A percentile compares a stretch with the other conserved stretches of the same genome.
Conservation (phyloP, 2,888 invertebrate species). For the Xiphydria camelus region DNA sequence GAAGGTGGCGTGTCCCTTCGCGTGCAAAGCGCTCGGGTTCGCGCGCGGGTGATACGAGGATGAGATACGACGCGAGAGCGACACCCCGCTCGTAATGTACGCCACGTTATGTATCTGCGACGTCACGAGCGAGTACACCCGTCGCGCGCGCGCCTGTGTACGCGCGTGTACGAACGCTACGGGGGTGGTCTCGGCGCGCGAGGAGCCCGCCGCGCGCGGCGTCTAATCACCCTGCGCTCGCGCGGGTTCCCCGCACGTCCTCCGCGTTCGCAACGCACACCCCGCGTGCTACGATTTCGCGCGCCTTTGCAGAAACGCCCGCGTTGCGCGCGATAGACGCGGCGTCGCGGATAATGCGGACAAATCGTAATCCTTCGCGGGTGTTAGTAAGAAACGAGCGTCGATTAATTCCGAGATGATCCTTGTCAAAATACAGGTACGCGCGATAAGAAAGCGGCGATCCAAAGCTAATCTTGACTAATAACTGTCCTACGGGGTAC, state of each 20-base stretch:
- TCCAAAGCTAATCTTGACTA: slow-evolving; percentile 48
- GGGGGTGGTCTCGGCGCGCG: slow-evolving; percentile 39
- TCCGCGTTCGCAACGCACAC: too few relatives aligned
- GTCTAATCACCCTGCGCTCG: too few relatives aligned
- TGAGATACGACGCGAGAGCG: slow-evolving; percentile 42
- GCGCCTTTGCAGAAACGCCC: not conserved
- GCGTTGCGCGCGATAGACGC: not conserved
- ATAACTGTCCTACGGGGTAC: slow-evolving; percentile 48
- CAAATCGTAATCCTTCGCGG: slow-evolving; percentile 52
- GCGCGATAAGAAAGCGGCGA: slow-evolving; percentile 11
- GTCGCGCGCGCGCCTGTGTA: slow-evolving; percentile 12
- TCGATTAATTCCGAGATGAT: slow-evolving; percentile 55
- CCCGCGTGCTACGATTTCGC: slow-evolving; percentile 1
- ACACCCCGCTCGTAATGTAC: slow-evolving; percentile 39
- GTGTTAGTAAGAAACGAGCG: slow-evolving; percentile 46
- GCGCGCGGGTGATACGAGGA: slow-evolving; percentile 30
- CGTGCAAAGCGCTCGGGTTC: not conserved
- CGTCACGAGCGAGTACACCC: slow-evolving; percentile 16
- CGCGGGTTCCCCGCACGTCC: too few relatives aligned
- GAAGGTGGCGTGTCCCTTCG: slow-evolving; percentile 6
- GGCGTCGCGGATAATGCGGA: slow-evolving; percentile 45
- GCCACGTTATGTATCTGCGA: slow-evolving; percentile 41
- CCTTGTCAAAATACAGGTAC: slow-evolving; percentile 51
- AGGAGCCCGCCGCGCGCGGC: not conserved
- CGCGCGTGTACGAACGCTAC: slow-evolving; percentile 25